These are phyloP conservation scores for Plectus sambesii DNA, from an alignment of 1,140 invertebrate genomes.

Conservation along the genomic window DNA sequence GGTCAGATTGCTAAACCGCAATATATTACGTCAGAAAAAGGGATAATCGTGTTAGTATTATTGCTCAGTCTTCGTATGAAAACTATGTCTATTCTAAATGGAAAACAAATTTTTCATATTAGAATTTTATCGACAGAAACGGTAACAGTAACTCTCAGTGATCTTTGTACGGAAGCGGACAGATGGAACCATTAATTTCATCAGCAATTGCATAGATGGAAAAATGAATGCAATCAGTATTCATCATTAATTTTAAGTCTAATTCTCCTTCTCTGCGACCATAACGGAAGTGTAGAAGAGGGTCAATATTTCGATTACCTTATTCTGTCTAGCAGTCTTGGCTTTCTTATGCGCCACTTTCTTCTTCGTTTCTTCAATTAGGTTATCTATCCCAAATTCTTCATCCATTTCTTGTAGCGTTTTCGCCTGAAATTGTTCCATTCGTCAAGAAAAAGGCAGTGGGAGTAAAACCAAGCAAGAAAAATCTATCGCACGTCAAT, in stretches of 20 bases:
- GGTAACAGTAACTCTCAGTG: neutral
- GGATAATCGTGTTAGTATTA: too few species aligned
- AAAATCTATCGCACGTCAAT: too few species aligned
- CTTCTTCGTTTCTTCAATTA: slow-evolving; percentile 65
- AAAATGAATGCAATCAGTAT: too few species aligned
- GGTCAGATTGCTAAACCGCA: too few species aligned
- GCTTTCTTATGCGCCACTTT: slow-evolving; percentile 15
- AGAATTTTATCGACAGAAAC: neutral
- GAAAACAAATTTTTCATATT: slow-evolving; percentile 4
- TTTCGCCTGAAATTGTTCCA: slow-evolving; percentile 59
- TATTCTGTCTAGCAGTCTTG: slow-evolving; percentile 5
- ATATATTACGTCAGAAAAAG: too few species aligned
- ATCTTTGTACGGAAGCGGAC: too few species aligned
- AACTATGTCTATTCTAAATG: too few species aligned
- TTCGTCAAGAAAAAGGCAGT: slow-evolving; percentile 11
- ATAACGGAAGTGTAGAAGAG: slow-evolving; percentile 9
- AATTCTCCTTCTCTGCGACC: slow-evolving; percentile 2
- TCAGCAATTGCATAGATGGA: too few species aligned
- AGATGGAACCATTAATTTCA: too few species aligned
- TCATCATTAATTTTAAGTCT: slow-evolving; percentile 7
- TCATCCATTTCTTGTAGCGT: slow-evolving; percentile 84
- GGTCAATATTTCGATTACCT: slow-evolving; percentile 32
- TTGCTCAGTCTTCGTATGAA: too few species aligned
- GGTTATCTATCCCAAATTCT: slow-evolving; percentile 74
- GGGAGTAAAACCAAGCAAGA: too few species aligned